Evolutionary conservation across 2,797 vertebrate genomes (phyloP).

Genomic region (Dermochelys coriacea): DNA sequence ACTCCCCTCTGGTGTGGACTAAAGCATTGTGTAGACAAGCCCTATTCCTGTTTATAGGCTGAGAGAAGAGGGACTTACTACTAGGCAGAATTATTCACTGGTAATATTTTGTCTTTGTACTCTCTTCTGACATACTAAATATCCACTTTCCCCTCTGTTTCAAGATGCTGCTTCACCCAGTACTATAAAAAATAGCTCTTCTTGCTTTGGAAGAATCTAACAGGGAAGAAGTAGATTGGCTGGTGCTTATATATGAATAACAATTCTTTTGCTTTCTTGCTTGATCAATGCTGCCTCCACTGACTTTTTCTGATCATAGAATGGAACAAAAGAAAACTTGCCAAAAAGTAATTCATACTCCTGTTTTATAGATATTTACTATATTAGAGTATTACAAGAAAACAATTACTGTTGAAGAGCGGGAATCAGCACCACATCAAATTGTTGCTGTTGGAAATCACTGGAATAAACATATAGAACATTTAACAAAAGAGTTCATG

Average conservation of each 20-base stretch:
- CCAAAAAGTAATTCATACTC: not conserved
- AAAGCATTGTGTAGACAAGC: not conserved
- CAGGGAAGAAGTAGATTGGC: not conserved
- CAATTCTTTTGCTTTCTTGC: not conserved
- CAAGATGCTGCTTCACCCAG: not conserved
- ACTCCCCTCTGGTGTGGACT: not conserved
- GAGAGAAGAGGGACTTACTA: not conserved
- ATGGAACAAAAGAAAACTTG: not conserved
- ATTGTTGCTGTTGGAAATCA: slow-evolving; percentile 85
- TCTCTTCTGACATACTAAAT: not conserved
- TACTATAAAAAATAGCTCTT: not conserved
- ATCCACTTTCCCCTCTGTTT: not conserved
- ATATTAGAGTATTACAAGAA: slow-evolving; percentile 89
- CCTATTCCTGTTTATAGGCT: not conserved
- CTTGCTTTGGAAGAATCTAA: not conserved
- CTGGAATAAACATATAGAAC: slow-evolving; percentile 84
- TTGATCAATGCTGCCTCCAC: not conserved
- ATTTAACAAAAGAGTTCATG: slow-evolving; percentile 85
- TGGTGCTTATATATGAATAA: not conserved
- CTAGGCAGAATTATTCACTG: not conserved
- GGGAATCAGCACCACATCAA: slow-evolving; percentile 79
- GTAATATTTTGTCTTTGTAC: not conserved
- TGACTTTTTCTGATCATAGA: not conserved
- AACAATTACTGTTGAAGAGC: slow-evolving; percentile 71
- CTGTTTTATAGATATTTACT: slow-evolving; percentile 81